Evolutionary conservation across 2,797 vertebrate genomes (phyloP), one percentile per base, ranked within the genome.

Genomic region (Vultur gryphus): DNA sequence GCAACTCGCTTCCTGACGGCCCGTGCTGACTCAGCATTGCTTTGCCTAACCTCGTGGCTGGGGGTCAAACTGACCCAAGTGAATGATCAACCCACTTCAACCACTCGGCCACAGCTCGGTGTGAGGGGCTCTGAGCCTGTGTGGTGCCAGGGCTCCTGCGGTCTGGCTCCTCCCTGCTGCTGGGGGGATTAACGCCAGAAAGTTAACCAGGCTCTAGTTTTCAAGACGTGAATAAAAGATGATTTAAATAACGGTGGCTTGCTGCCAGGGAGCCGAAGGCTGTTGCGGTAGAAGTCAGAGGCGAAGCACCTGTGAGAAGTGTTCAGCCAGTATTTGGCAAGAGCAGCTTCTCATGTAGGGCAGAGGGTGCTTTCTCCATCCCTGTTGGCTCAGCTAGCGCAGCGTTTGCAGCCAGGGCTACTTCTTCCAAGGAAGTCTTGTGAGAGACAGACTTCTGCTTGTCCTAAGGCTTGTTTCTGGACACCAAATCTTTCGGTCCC

Each of bases 71-170:
- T 1, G 2, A 26, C 13, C 7, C 0, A 0, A 26, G 90, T 83
- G 15, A 88, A 91, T 62, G 59, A 94, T 73, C 51, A 62, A 73
- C 55, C 24, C 13, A 3, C 54, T 49, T 29, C 25, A 46, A 48
- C 10, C 17, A 15, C 23, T 25, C 13, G 2, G 35, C 23, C 52
- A 46, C 7, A 9, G 43, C 18, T 48, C n/a, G 19, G 29, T 1
- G 5, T 2, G 6, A 70, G 41, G n/a, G 11, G 16, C 57, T n/a
- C 26, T 4, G 33, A 61, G 48, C 0, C 48, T 7, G 2, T 15
- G 11, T 8, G 18, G 16, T 57, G 62, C 79, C 75, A 75, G 49
- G 20, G 29, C 29, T 92, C 29, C 52, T 14, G 41, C 3, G 1
- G 9, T 29, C 66, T 75, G 67, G 51, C 71, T 80, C 72, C 46